Conservation (phyloP, 2,888 invertebrate species). For the Oscheius sp. region DNA sequence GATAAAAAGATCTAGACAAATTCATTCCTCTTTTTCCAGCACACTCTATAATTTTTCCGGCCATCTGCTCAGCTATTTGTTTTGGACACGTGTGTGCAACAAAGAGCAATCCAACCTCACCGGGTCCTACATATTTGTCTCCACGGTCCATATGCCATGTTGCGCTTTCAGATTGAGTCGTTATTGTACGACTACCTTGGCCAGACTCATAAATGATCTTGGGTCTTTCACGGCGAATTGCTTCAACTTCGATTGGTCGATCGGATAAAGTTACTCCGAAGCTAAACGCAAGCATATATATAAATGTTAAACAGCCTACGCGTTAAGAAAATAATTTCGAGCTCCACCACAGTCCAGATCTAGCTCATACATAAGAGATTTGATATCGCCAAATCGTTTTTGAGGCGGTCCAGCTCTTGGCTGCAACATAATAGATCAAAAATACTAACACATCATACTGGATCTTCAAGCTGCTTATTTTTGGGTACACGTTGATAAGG, state of each 20-base stretch:
- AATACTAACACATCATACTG: neutral
- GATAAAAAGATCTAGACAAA: neutral
- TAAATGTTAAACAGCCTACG: constrained; percentile 6
- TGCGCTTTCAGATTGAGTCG: neutral
- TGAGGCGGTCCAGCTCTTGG: constrained; percentile 19
- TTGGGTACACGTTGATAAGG: constrained; percentile 18
- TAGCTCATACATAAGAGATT: constrained; percentile 12
- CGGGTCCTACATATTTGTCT: neutral
- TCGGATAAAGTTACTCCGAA: constrained; percentile 20
- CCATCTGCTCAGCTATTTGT: neutral
- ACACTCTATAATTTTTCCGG: neutral
- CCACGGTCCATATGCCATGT: constrained; percentile 11
- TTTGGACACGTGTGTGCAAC: neutral
- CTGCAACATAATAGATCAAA: too few species aligned
- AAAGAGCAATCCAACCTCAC: neutral
- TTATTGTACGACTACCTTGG: neutral
- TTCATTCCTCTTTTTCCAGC: neutral
- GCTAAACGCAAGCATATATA: neutral
- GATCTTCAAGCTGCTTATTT: constrained; percentile 16
- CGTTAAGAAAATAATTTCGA: constrained; percentile 13
- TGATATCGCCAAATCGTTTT: constrained; percentile 20
- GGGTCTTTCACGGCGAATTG: constrained; percentile 19
- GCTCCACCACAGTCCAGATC: constrained; percentile 22
- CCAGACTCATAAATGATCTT: constrained; percentile 3
- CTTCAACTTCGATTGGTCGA: constrained; percentile 10